Evolutionary conservation across 1,140 invertebrate genomes (phyloP).

Genomic region (Aphaenogaster rudis): DNA sequence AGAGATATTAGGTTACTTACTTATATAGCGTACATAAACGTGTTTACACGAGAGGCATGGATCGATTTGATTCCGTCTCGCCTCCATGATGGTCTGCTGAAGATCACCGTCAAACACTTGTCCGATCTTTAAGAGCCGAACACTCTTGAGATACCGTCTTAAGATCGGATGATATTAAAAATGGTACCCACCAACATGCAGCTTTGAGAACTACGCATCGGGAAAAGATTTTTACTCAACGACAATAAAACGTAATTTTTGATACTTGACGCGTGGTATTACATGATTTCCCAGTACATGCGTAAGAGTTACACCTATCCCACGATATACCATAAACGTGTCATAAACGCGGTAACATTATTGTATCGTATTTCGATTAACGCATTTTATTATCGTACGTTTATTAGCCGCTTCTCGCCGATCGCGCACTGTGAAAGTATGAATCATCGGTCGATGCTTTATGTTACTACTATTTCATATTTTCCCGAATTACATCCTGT

Average conservation of each 20-base stretch:
- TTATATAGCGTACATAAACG: background rate
- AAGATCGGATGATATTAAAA: slow-evolving; percentile 61
- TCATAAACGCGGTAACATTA: background rate
- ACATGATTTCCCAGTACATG: background rate
- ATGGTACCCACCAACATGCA: background rate
- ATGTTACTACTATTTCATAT: slow-evolving; percentile 12
- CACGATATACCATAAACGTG: background rate
- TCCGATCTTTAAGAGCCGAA: slow-evolving; percentile 40
- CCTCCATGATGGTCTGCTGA: slow-evolving; percentile 59
- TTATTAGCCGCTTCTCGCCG: slow-evolving; percentile 21
- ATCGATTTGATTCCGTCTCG: slow-evolving; percentile 33
- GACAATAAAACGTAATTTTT: background rate
- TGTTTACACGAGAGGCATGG: background rate
- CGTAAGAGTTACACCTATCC: slow-evolving; percentile 36
- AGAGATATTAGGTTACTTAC: background rate
- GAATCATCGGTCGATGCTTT: background rate
- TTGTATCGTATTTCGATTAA: slow-evolving; percentile 39
- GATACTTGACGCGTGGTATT: background rate
- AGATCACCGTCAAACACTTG: slow-evolving; percentile 71
- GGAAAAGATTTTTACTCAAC: slow-evolving; percentile 31
- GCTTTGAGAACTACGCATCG: slow-evolving; percentile 9
- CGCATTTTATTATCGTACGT: slow-evolving; percentile 27
- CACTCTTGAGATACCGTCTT: slow-evolving; percentile 51
- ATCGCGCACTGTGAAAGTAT: background rate
- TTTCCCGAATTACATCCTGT: slow-evolving; percentile 10